These are phyloP conservation scores for Eira barbara DNA, from an alignment of 2,113 vertebrate genomes.

Conservation along the genomic window DNA sequence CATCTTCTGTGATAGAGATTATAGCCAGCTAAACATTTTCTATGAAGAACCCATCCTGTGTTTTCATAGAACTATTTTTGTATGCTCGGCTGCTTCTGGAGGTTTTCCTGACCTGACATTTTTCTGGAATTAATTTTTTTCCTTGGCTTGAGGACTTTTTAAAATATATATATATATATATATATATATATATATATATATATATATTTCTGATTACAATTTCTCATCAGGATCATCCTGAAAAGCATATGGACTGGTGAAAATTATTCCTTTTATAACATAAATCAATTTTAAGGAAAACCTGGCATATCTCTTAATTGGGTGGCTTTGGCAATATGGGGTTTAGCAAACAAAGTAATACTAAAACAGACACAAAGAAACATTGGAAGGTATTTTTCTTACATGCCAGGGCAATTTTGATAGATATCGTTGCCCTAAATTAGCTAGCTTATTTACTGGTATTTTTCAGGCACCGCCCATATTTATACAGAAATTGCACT, in stretches of 20 bases:
- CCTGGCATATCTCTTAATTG: background rate
- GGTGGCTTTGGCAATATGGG: background rate
- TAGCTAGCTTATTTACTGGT: background rate
- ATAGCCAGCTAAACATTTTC: background rate
- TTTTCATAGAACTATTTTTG: background rate
- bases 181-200: background rate
- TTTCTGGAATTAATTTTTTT: background rate
- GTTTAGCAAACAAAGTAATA: background rate
- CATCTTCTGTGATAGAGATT: background rate
- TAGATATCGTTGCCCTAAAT: background rate
- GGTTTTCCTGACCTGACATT: background rate
- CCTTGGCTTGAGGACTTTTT: background rate
- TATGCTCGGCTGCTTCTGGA: background rate
- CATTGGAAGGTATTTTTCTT: background rate
- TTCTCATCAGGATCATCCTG: background rate
- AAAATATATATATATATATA: background rate
- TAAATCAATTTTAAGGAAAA: background rate
- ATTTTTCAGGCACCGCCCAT: background rate
- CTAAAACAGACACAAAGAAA: background rate
- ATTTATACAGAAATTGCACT: background rate
- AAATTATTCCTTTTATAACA: background rate
- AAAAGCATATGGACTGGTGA: background rate
- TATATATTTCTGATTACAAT: background rate
- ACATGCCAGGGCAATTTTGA: rapidly evolving
- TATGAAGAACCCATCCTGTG: background rate